phyloP scores from a whole-genome alignment of 2,888 invertebrate genomes.

The Lysandra bellargus region DNA sequence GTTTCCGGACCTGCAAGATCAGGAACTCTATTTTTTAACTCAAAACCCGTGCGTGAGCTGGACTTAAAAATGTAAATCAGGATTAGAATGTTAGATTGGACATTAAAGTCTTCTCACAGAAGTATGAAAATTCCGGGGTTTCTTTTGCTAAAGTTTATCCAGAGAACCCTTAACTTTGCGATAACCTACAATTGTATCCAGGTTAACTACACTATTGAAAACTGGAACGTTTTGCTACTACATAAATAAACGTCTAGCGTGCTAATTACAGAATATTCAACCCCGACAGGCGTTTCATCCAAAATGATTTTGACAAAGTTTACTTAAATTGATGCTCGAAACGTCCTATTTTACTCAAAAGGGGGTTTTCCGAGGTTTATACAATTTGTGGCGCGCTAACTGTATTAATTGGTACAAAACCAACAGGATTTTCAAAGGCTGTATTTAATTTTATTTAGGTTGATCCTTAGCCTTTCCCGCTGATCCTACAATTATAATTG shows the following conservation, averaged over 20 bases:
- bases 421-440: slow-evolving; percentile 7
- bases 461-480: not conserved
- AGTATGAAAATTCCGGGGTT: not conserved
- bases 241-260: not conserved
- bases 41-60: too few relatives aligned
- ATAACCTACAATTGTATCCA: not conserved
- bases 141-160: not conserved
- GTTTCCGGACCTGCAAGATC: too few relatives aligned
- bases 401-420: slow-evolving; percentile 22
- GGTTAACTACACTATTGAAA: not conserved
- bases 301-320: not conserved
- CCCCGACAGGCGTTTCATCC: not conserved
- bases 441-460: slow-evolving; percentile 20
- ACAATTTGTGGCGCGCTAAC: slow-evolving; percentile 1
- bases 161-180: not conserved
- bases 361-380: slow-evolving; percentile 7
- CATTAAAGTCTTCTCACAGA: too few relatives aligned
- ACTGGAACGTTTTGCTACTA: not conserved
- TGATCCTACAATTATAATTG: slow-evolving; percentile 9
- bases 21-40: too few relatives aligned
- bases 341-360: not conserved
- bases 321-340: not conserved
- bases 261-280: slow-evolving; percentile 7
- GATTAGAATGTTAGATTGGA: too few relatives aligned
- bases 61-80: too few relatives aligned